phyloP scores from a whole-genome alignment of 2,113 vertebrate genomes.

The Myxocyprinus asiaticus region DNA sequence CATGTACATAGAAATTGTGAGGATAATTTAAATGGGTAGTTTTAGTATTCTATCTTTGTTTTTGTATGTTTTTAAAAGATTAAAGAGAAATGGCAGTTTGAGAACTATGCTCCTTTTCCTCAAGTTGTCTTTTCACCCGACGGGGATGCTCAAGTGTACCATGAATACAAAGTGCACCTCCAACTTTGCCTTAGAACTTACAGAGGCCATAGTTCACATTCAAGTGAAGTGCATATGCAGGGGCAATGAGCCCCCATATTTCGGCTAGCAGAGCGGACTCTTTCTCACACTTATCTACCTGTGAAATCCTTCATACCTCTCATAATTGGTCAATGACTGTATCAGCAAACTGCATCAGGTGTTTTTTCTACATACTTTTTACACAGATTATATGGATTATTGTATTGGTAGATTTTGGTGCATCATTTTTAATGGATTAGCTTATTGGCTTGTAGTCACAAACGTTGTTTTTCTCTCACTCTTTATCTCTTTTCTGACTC shows the following conservation, averaged over 20 bases:
- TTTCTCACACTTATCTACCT: constrained; percentile 97
- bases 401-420: constrained; percentile 94
- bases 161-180: constrained; percentile 91
- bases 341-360: constrained; percentile 99
- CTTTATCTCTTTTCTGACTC: constrained; percentile 73
- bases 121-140: constrained; percentile 60
- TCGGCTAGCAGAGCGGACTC: constrained; percentile 85
- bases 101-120: constrained; percentile 62
- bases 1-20: constrained; percentile 65
- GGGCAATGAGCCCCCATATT: constrained; percentile 84
- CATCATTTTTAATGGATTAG: constrained; percentile 98
- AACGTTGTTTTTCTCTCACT: constrained; percentile 71
- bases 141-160: constrained; percentile 85
- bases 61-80: constrained; percentile 47
- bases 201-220: constrained; percentile 99
- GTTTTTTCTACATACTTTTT: constrained; percentile 99
- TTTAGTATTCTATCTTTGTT: constrained; percentile 49
- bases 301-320: constrained; percentile 99
- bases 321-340: constrained; percentile 99
- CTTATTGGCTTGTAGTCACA: constrained; percentile 86
- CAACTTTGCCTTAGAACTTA: constrained; percentile 97
- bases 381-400: constrained; percentile 99
- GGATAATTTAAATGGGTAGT: constrained; percentile 62
- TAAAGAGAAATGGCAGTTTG: constrained; percentile 56
- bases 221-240: constrained; percentile 98